Evolutionary conservation across 1,140 invertebrate genomes (phyloP).

Genomic region (Dendrolimus kikuchii): DNA sequence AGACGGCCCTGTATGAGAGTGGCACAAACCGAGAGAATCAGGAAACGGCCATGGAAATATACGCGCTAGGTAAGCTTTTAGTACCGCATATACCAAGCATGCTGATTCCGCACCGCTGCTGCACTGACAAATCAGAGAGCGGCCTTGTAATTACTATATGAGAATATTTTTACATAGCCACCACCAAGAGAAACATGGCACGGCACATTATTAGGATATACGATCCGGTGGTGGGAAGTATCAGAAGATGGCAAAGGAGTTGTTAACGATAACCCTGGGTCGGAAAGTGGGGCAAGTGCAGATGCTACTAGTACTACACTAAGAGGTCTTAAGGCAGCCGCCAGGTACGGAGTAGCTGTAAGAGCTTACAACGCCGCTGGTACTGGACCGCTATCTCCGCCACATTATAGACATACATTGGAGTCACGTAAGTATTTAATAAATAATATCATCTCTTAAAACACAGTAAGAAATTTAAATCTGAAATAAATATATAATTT

Average conservation of each 20-base stretch:
- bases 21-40: no score
- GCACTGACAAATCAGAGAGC: no score
- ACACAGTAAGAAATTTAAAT: no score
- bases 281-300: constrained; percentile 61
- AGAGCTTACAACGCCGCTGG: constrained; percentile 92
- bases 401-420: constrained; percentile 84
- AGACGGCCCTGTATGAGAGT: no score
- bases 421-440: constrained; percentile 80
- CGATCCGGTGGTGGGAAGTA: constrained; percentile 77
- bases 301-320: constrained; percentile 77
- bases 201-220: constrained; percentile 86
- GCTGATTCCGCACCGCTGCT: no score
- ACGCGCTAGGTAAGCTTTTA: no score
- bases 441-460: neutral
- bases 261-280: constrained; percentile 57
- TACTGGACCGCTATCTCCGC: constrained; percentile 83
- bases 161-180: constrained; percentile 37
- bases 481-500: no score
- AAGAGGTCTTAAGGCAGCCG: constrained; percentile 84
- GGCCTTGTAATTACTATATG: no score
- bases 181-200: constrained; percentile 84
- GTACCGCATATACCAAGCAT: no score
- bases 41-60: no score
- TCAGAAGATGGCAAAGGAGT: constrained; percentile 45
- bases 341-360: constrained; percentile 87